These are phyloP conservation scores for Ornithorhynchus anatinus DNA, from an alignment of 2,113 vertebrate species.

Conservation along the genomic window DNA sequence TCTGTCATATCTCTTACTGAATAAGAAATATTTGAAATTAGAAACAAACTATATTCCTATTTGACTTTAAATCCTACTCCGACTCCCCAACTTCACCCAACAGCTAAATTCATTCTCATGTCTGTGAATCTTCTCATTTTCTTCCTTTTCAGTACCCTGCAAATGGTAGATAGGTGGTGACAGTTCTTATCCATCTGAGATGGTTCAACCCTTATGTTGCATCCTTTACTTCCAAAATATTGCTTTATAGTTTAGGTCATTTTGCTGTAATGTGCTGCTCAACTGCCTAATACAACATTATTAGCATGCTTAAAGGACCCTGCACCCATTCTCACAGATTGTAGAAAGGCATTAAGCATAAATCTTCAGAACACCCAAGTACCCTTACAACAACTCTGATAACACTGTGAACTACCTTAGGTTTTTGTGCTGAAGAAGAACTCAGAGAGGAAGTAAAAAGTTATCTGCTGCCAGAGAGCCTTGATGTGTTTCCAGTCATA, in stretches of 20 bases:
- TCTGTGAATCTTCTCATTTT: no score
- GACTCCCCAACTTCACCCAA: no score
- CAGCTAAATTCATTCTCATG: no score
- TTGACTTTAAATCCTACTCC: no score
- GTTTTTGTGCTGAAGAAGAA: neutral
- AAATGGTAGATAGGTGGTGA: no score
- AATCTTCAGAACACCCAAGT: slow-evolving; percentile 28
- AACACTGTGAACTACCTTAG: neutral
- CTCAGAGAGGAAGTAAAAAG: slow-evolving; percentile 23
- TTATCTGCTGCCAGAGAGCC: slow-evolving; percentile 28
- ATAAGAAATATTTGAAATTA: no score
- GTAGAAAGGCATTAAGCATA: neutral
- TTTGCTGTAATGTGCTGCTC: fast-evolving
- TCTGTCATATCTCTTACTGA: no score
- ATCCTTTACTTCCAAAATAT: neutral
- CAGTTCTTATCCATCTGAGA: no score
- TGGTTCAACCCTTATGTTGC: neutral
- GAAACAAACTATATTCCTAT: no score
- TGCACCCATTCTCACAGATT: slow-evolving; percentile 13
- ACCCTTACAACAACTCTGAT: slow-evolving; percentile 8
- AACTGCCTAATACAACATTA: neutral
- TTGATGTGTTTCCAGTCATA: slow-evolving; percentile 5
- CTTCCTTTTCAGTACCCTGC: no score
- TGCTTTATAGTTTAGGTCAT: neutral
- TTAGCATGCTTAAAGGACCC: neutral